phyloP scores from a whole-genome alignment of 1,140 invertebrate genomes.

The Drosophila pallidifrons region DNA sequence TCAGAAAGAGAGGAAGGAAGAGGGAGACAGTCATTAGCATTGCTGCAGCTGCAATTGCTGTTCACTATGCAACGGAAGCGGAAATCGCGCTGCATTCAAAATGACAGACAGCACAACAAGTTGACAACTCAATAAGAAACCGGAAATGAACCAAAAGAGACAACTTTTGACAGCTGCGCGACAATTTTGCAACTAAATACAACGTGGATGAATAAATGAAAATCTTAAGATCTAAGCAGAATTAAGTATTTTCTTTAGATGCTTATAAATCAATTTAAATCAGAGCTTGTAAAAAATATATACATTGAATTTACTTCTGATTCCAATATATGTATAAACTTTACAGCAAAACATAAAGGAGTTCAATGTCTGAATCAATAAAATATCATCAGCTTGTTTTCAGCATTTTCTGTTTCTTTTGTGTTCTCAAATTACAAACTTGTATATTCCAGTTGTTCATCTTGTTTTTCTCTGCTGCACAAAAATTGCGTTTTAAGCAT shows the following conservation, averaged over 20 bases:
- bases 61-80: slow-evolving; percentile 52
- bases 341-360: neutral
- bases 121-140: slow-evolving; percentile 50
- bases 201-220: slow-evolving; percentile 1
- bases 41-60: slow-evolving; percentile 24
- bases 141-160: slow-evolving; percentile 18
- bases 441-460: neutral
- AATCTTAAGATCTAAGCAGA: neutral
- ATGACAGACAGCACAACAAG: slow-evolving; percentile 55
- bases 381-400: neutral
- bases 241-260: neutral
- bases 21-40: slow-evolving; percentile 48
- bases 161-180: slow-evolving; percentile 17
- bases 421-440: neutral
- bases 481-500: slow-evolving; percentile 15
- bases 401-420: neutral
- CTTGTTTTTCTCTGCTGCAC: slow-evolving; percentile 1
- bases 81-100: slow-evolving; percentile 66
- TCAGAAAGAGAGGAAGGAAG: neutral
- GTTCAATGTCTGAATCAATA: neutral
- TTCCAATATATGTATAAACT: no score
- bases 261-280: no score
- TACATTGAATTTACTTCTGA: no score
- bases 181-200: neutral
- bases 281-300: no score